Evolutionary conservation across 2,797 vertebrate species (phyloP).

Genomic region (Acanthopagrus latus): DNA sequence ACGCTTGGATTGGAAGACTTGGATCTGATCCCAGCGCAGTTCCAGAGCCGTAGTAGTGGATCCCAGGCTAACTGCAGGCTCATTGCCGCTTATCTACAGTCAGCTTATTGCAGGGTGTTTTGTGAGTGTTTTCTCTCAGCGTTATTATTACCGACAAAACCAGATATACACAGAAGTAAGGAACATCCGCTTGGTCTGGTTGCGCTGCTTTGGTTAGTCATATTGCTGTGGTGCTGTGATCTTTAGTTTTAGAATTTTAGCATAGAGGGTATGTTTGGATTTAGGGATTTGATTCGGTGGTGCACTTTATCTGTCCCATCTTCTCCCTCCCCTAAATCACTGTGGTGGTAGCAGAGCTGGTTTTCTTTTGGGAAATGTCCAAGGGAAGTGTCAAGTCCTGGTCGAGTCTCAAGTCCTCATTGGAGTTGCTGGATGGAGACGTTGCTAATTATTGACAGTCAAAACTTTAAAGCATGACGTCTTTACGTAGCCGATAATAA

Average conservation of each 20-base stretch:
- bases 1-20: slow-evolving; percentile 86
- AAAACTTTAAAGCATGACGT: not conserved
- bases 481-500: slow-evolving; percentile 3
- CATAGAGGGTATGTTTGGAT: slow-evolving; percentile 3
- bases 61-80: slow-evolving; percentile 55
- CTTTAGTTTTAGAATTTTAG: slow-evolving; percentile 10
- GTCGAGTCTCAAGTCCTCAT: slow-evolving; percentile 20
- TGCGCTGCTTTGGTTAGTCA: slow-evolving; percentile 73
- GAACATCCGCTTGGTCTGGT: slow-evolving; percentile 32
- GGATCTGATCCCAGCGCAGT: slow-evolving; percentile 75
- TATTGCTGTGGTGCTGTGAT: slow-evolving; percentile 68
- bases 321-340: slow-evolving; percentile 33
- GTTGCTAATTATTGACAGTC: not conserved
- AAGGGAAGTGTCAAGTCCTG: slow-evolving; percentile 30
- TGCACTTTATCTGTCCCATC: slow-evolving; percentile 24
- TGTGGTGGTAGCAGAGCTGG: slow-evolving; percentile 31
- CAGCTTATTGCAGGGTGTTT: slow-evolving; percentile 64
- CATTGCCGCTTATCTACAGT: slow-evolving; percentile 60
- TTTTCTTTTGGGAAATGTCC: slow-evolving; percentile 33
- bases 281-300: slow-evolving; percentile 33
- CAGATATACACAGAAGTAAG: slow-evolving; percentile 29
- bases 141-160: slow-evolving; percentile 36
- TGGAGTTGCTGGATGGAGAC: slow-evolving; percentile 3
- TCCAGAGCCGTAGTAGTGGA: slow-evolving; percentile 51
- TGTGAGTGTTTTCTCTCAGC: slow-evolving; percentile 38